Conservation (phyloP, 2,888 invertebrate genomes). For the Leptopilina syphax region DNA sequence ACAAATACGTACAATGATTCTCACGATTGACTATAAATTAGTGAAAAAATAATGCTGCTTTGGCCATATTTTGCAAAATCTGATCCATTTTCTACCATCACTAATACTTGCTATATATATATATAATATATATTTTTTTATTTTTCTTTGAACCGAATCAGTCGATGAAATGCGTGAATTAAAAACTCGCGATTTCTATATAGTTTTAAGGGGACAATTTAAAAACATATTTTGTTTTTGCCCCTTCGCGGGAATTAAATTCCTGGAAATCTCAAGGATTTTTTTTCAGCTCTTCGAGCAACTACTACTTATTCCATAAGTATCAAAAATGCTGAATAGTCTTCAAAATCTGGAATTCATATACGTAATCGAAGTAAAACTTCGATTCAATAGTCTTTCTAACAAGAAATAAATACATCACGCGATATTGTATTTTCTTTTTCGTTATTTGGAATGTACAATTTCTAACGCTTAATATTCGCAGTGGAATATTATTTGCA, state of each 20-base stretch:
- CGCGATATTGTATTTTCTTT: neutral
- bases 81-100: slow-evolving; percentile 43
- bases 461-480: slow-evolving; percentile 12
- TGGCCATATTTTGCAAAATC: slow-evolving; percentile 64
- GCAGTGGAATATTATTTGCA: neutral
- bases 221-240: neutral
- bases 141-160: slow-evolving; percentile 30
- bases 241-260: slow-evolving; percentile 8
- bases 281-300: neutral
- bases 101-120: slow-evolving; percentile 28
- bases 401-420: slow-evolving; percentile 33
- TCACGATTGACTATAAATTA: slow-evolving; percentile 66
- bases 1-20: slow-evolving; percentile 65
- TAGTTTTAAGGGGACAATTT: neutral
- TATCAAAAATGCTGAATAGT: slow-evolving; percentile 37
- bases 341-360: slow-evolving; percentile 33
- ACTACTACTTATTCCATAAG: slow-evolving; percentile 27
- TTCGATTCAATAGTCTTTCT: slow-evolving; percentile 5
- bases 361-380: neutral
- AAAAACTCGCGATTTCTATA: slow-evolving; percentile 29
- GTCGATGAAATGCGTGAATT: slow-evolving; percentile 34
- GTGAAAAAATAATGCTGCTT: slow-evolving; percentile 76
- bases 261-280: slow-evolving; percentile 8
- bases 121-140: neutral
- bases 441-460: slow-evolving; percentile 29